A percentile compares a stretch with the other conserved stretches of the same genome.
Evolutionary conservation across 1,140 invertebrate genomes (phyloP).

Genomic region (Leptinotarsa lineolata): DNA sequence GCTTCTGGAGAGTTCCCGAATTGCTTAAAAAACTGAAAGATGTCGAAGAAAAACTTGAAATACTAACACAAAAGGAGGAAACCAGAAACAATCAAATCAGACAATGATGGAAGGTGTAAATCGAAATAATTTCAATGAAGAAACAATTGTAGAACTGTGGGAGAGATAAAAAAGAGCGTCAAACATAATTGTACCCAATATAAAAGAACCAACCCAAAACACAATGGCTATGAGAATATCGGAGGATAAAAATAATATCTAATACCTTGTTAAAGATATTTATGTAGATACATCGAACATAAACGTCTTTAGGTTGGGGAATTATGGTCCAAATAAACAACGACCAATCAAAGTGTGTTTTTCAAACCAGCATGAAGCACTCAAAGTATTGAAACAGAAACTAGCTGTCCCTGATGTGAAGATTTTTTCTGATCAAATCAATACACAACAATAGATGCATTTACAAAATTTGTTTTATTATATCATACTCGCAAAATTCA

Average conservation of each 20-base stretch:
- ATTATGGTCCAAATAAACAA: background rate
- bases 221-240: background rate
- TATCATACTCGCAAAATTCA: no score
- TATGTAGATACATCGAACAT: slow-evolving; percentile 3
- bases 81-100: background rate
- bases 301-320: background rate
- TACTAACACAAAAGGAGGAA: slow-evolving; percentile 7
- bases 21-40: background rate
- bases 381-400: background rate
- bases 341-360: background rate
- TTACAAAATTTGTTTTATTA: no score
- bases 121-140: background rate
- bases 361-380: background rate
- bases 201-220: background rate
- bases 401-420: background rate
- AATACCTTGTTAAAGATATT: background rate
- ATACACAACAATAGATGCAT: background rate
- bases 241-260: background rate
- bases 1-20: slow-evolving; percentile 3
- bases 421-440: slow-evolving; percentile 3
- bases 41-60: background rate
- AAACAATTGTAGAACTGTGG: background rate
- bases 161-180: background rate
- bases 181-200: background rate
- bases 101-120: background rate